Conservation (phyloP, 2,113 vertebrate species). For the Perccottus glenii region DNA sequence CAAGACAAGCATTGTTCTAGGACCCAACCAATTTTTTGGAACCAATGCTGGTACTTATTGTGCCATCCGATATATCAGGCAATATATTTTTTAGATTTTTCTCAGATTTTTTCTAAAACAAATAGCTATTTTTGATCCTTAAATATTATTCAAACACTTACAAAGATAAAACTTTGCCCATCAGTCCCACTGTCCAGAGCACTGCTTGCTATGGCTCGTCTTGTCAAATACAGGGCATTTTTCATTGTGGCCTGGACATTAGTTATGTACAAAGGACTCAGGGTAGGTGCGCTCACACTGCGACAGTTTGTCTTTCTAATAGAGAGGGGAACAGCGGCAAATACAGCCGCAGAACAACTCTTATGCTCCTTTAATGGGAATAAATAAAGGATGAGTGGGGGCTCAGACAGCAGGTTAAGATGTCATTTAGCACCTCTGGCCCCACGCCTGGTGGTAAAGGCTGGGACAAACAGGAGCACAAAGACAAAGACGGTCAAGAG, state of each 20-base stretch:
- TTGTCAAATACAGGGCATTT: neutral
- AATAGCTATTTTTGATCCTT: too few relatives aligned
- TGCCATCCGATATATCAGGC: too few relatives aligned
- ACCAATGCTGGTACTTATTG: too few relatives aligned
- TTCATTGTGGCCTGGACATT: conserved; percentile 1
- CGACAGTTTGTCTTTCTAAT: conserved; percentile 62
- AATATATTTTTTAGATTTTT: too few relatives aligned
- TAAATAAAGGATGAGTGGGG: conserved; percentile 71
- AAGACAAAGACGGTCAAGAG: conserved; percentile 19
- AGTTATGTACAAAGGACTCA: conserved; percentile 34
- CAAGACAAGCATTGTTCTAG: too few relatives aligned
- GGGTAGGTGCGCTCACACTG: conserved; percentile 33
- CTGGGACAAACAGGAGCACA: conserved; percentile 5
- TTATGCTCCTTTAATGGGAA: conserved; percentile 67
- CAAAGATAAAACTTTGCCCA: too few relatives aligned
- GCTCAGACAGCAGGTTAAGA: conserved; percentile 67
- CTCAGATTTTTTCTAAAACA: too few relatives aligned
- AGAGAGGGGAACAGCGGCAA: conserved; percentile 42
- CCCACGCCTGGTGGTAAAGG: conserved; percentile 34
- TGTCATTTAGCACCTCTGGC: conserved; percentile 64
- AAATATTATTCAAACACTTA: too few relatives aligned
- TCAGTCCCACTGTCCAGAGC: too few relatives aligned
- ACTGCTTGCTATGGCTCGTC: too few relatives aligned
- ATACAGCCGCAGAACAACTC: conserved; percentile 55
- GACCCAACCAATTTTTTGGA: too few relatives aligned